A percentile compares a stretch with the other conserved stretches of the same genome.
These are phyloP conservation scores for Aculops lycopersici DNA, from an alignment of 1,140 invertebrate species.

Conservation along the genomic window DNA sequence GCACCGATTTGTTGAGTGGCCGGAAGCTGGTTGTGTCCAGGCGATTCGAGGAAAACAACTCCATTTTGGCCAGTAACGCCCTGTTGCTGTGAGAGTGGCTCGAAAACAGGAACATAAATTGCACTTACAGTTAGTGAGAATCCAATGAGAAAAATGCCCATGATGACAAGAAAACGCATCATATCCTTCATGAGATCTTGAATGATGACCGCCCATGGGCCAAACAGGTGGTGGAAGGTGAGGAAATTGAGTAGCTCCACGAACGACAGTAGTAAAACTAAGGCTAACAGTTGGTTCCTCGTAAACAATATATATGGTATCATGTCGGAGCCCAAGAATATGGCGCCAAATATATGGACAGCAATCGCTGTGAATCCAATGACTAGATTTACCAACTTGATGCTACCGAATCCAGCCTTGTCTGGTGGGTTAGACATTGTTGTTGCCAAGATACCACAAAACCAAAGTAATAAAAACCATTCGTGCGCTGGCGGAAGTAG, in stretches of 20 bases:
- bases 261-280: slow-evolving; percentile 71
- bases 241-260: slow-evolving; percentile 84
- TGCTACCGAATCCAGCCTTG: slow-evolving; percentile 66
- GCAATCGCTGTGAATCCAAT: slow-evolving; percentile 66
- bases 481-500: slow-evolving; percentile 53
- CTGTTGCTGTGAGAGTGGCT: slow-evolving; percentile 9
- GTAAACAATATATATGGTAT: slow-evolving; percentile 24
- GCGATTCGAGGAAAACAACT: too few species aligned
- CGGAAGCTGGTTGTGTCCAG: too few species aligned
- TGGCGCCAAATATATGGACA: slow-evolving; percentile 24
- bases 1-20: too few species aligned
- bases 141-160: slow-evolving; percentile 86
- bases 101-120: slow-evolving; percentile 14
- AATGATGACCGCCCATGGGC: slow-evolving; percentile 58
- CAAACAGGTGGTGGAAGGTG: slow-evolving; percentile 93
- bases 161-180: slow-evolving; percentile 70
- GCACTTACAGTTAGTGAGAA: slow-evolving; percentile 69
- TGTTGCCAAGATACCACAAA: slow-evolving; percentile 70
- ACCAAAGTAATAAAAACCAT: slow-evolving; percentile 72
- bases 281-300: slow-evolving; percentile 75
- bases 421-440: slow-evolving; percentile 87
- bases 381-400: slow-evolving; percentile 50
- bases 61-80: too few species aligned
- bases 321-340: neutral
- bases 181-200: slow-evolving; percentile 29